Conservation (phyloP, 2,113 vertebrate species). For the Pterocles burchelli region DNA sequence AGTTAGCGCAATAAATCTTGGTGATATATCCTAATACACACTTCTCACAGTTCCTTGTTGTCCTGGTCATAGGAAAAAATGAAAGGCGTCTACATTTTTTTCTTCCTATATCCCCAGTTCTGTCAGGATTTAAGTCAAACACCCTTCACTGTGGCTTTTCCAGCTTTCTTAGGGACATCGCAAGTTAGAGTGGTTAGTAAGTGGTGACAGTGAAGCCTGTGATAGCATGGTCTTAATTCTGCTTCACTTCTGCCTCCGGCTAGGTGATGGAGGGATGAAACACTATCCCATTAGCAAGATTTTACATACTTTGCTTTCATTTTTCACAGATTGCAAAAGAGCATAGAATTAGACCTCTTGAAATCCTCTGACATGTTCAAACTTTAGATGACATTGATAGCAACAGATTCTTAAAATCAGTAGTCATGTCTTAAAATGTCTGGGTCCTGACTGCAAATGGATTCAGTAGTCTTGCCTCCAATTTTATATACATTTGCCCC, state of each 20-base stretch:
- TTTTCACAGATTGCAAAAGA: background rate
- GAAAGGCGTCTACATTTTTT: background rate
- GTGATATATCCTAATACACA: no score
- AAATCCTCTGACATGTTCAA: background rate
- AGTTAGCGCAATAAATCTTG: background rate
- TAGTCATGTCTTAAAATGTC: background rate
- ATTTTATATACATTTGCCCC: background rate
- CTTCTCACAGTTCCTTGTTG: background rate
- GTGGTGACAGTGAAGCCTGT: background rate
- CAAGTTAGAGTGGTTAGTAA: background rate
- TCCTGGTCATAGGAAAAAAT: background rate
- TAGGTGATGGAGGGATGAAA: background rate
- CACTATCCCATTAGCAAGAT: background rate
- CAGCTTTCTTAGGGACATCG: background rate
- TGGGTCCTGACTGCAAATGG: background rate
- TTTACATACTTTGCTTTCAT: background rate
- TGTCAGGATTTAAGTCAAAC: background rate
- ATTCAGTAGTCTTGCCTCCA: background rate
- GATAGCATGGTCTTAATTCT: background rate
- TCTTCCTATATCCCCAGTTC: background rate
- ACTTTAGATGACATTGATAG: background rate
- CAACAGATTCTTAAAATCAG: background rate
- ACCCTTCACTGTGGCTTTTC: background rate
- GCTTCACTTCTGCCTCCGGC: background rate
- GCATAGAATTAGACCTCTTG: background rate